Evolutionary conservation across 2,113 vertebrate species (phyloP).

Genomic region (Pan paniscus): DNA sequence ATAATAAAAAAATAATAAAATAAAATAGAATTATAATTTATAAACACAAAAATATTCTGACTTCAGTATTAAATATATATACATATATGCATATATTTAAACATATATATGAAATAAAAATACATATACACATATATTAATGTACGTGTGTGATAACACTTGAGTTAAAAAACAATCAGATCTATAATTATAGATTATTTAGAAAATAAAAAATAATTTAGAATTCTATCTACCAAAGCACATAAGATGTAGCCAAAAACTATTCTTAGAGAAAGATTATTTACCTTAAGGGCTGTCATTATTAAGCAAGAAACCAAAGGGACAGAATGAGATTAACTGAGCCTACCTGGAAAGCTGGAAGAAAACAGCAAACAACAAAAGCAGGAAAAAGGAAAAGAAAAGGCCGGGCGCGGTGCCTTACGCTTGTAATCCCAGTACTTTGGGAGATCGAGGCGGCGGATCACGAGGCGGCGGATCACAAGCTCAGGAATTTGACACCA

Average conservation of each 20-base stretch:
- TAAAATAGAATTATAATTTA: too few species aligned
- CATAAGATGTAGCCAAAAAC: neutral
- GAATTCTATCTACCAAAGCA: neutral
- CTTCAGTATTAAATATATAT: neutral
- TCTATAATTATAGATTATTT: neutral
- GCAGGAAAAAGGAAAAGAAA: neutral
- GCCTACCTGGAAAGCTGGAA: neutral
- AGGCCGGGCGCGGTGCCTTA: too few species aligned
- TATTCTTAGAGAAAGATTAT: neutral
- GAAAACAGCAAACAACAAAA: neutral
- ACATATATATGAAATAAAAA: neutral
- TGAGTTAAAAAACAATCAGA: neutral
- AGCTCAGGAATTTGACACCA: too few species aligned
- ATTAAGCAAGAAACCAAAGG: neutral
- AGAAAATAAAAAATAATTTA: slow-evolving; percentile 8
- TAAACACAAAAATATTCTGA: neutral
- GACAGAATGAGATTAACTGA: neutral
- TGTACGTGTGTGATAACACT: neutral
- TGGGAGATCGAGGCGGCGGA: too few species aligned
- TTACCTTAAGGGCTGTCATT: neutral
- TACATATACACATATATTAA: neutral
- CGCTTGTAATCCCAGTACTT: too few species aligned
- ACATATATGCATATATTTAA: neutral
- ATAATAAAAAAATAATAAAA: too few species aligned
- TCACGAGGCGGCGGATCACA: too few species aligned